Conservation (phyloP, 2,113 vertebrate genomes). For the Cercopithecus mona region DNA sequence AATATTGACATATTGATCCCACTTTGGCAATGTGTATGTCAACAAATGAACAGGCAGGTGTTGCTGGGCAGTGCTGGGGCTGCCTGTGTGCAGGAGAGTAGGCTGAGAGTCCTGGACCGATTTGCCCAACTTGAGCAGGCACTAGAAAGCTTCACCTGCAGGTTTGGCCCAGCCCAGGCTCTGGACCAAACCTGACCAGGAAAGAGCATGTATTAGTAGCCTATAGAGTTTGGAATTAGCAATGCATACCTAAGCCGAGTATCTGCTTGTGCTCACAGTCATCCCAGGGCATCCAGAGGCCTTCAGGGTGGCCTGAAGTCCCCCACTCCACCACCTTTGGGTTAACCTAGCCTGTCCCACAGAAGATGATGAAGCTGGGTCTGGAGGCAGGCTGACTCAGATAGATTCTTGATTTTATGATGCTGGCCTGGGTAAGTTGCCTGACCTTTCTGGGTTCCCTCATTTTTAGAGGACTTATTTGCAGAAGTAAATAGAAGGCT, state of each 20-base stretch:
- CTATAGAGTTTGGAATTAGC: neutral
- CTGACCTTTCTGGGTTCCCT: neutral
- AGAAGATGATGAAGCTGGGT: neutral
- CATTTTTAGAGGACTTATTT: neutral
- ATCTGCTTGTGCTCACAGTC: neutral
- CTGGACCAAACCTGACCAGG: neutral
- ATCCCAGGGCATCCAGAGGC: too few species aligned
- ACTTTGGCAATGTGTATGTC: neutral
- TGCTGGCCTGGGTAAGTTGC: neutral
- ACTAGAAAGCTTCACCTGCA: neutral
- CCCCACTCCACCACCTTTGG: neutral
- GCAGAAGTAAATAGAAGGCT: neutral
- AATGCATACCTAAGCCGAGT: neutral
- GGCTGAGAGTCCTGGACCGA: neutral
- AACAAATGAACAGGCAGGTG: neutral
- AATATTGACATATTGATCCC: neutral
- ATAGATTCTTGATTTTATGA: neutral
- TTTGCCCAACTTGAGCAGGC: neutral
- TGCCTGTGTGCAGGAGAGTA: neutral
- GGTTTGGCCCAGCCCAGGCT: neutral
- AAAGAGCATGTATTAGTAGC: neutral
- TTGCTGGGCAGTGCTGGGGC: neutral
- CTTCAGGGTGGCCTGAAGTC: neutral
- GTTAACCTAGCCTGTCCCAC: neutral
- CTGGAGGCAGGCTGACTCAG: neutral